phyloP scores from a whole-genome alignment of 1,140 invertebrate species.

The Drosophila yakuba region DNA sequence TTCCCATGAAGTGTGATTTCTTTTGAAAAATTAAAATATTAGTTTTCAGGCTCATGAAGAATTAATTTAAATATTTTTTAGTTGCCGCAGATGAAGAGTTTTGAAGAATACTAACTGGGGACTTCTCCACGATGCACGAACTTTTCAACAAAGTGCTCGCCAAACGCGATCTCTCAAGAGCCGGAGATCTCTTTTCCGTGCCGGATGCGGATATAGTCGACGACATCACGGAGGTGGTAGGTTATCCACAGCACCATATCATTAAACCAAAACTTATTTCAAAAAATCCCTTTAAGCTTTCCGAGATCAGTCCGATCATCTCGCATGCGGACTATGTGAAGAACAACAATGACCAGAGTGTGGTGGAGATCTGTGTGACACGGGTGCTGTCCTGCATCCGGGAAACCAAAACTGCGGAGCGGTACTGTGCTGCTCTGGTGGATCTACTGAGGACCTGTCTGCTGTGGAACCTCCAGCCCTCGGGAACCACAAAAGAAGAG shows the following conservation, averaged over 20 bases:
- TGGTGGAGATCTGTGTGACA: constrained; percentile 96
- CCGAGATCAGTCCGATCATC: constrained; percentile 92
- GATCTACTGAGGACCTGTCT: constrained; percentile 94
- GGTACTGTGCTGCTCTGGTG: constrained; percentile 93
- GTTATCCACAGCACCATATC: constrained; percentile 63
- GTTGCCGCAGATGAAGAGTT: constrained; percentile 51
- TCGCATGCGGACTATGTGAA: constrained; percentile 92
- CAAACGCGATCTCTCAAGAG: constrained; percentile 94
- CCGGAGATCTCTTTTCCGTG: constrained; percentile 95
- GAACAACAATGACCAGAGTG: constrained; percentile 96
- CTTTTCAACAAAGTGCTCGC: constrained; percentile 94
- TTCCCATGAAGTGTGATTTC: neutral
- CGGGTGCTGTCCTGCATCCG: constrained; percentile 94
- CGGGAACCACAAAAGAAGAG: constrained; percentile 91
- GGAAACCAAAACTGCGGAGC: constrained; percentile 94
- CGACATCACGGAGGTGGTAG: constrained; percentile 93
- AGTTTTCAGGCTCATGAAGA: too few species aligned
- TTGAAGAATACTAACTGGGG: constrained; percentile 26
- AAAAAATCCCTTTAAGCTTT: constrained; percentile 85
- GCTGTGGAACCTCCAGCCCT: constrained; percentile 93
- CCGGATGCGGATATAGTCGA: constrained; percentile 93
- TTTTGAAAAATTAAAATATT: too few species aligned
- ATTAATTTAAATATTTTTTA: constrained; percentile 12
- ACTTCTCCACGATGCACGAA: constrained; percentile 90
- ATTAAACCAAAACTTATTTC: neutral